Conservation (phyloP, 37 sponge, comb jelly and placozoan species). For the Halisarca cf. caerulea region DNA sequence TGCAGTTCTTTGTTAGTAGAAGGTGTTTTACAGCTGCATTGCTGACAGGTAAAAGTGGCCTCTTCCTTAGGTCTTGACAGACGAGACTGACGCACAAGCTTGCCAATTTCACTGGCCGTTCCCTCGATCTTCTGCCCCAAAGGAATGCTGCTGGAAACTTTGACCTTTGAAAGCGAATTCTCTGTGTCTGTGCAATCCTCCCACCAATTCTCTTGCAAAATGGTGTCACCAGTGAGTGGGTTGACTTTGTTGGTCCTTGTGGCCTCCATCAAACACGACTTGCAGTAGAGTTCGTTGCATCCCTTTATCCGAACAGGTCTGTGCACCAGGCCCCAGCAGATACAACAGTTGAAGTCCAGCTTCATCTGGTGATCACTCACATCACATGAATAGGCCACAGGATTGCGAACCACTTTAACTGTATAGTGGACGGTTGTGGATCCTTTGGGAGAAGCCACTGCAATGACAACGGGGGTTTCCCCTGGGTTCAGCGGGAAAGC, state of each 20-base stretch:
- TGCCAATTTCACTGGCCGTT: constrained; percentile 10
- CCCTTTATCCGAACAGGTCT: constrained; percentile 44
- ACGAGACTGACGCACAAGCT: constrained; percentile 7
- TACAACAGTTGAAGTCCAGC: constrained; percentile 40
- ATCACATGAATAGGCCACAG: constrained; percentile 11
- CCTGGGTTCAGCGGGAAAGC: constrained; percentile 63
- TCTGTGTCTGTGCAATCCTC: constrained; percentile 41
- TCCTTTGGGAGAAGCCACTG: constrained; percentile 68
- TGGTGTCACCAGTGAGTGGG: constrained; percentile 65
- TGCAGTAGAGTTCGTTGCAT: constrained; percentile 53
- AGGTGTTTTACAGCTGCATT: constrained; percentile 83
- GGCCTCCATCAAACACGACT: constrained; percentile 65
- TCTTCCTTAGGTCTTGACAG: not conserved
- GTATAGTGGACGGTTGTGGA: constrained; percentile 45
- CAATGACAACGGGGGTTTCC: constrained; percentile 50
- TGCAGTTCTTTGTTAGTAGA: constrained; percentile 44
- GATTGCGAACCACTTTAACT: constrained; percentile 47
- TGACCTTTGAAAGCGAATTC: constrained; percentile 24
- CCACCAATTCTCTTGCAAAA: constrained; percentile 75
- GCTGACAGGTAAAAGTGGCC: constrained; percentile 51
- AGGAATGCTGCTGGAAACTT: not conserved
- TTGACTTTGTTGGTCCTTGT: constrained; percentile 81
- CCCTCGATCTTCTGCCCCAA: not conserved
- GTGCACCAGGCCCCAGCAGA: constrained; percentile 66
- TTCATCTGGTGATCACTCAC: not conserved